These are phyloP conservation scores for Ophion slaviceki DNA, from an alignment of 2,888 invertebrate species.

Conservation along the genomic window DNA sequence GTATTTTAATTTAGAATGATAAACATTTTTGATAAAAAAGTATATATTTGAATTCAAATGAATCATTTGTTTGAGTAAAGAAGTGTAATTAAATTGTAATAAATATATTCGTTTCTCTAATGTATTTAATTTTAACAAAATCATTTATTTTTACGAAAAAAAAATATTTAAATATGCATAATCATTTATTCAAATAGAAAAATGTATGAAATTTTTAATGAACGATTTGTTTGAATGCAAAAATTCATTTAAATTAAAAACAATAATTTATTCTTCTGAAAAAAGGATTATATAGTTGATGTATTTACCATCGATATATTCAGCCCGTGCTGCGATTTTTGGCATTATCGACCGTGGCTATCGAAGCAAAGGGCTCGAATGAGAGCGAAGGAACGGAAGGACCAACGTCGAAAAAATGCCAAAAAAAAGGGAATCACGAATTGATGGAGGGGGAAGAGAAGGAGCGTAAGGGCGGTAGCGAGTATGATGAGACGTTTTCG, in stretches of 20 bases:
- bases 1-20: neutral
- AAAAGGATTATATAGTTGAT: neutral
- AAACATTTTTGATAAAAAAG: too few species aligned
- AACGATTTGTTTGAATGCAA: too few species aligned
- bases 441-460: slow-evolving; percentile 26
- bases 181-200: neutral
- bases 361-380: slow-evolving; percentile 10
- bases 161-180: too few species aligned
- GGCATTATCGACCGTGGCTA: neutral
- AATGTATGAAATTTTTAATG: too few species aligned
- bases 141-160: too few species aligned
- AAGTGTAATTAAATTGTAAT: too few species aligned
- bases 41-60: neutral
- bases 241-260: too few species aligned
- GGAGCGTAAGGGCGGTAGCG: slow-evolving; percentile 66
- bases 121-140: too few species aligned
- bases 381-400: slow-evolving; percentile 56
- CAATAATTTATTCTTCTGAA: neutral
- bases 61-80: too few species aligned
- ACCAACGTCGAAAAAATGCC: neutral
- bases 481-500: slow-evolving; percentile 61
- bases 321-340: neutral
- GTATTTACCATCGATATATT: neutral
- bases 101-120: too few species aligned
- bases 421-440: neutral